These are phyloP conservation scores for Manis javanica DNA, from an alignment of 2,797 vertebrate species.

Conservation along the genomic window DNA sequence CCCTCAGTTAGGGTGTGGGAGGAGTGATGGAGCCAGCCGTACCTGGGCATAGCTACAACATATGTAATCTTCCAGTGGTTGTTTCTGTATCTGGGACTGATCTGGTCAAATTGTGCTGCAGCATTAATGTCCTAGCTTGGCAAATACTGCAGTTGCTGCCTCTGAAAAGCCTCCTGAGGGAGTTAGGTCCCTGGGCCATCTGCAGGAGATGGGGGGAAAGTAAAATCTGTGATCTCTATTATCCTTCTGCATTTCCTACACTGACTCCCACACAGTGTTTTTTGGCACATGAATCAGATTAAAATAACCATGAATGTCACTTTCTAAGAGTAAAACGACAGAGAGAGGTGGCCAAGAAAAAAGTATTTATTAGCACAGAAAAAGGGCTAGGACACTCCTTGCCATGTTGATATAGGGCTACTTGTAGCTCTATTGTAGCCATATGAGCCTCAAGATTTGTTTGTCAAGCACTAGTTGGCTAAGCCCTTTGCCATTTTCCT, in stretches of 20 bases:
- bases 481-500: neutral
- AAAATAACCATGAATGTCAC: conserved; percentile 40
- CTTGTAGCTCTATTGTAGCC: neutral
- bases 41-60: neutral
- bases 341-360: neutral
- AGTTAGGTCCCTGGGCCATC: neutral
- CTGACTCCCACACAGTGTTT: neutral
- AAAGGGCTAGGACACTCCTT: neutral
- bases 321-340: neutral
- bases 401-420: neutral
- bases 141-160: neutral
- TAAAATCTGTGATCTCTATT: neutral
- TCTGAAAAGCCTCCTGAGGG: neutral
- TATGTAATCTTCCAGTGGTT: neutral
- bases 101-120: neutral
- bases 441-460: neutral
- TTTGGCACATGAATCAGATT: conserved; percentile 5
- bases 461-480: neutral
- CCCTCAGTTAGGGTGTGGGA: neutral
- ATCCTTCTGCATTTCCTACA: neutral
- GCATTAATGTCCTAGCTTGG: neutral
- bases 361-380: neutral
- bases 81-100: conserved; percentile 1
- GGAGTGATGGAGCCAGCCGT: neutral
- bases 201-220: neutral